These are phyloP conservation scores for Nebria brevicollis DNA, from an alignment of 2,888 invertebrate genomes.

Conservation along the genomic window DNA sequence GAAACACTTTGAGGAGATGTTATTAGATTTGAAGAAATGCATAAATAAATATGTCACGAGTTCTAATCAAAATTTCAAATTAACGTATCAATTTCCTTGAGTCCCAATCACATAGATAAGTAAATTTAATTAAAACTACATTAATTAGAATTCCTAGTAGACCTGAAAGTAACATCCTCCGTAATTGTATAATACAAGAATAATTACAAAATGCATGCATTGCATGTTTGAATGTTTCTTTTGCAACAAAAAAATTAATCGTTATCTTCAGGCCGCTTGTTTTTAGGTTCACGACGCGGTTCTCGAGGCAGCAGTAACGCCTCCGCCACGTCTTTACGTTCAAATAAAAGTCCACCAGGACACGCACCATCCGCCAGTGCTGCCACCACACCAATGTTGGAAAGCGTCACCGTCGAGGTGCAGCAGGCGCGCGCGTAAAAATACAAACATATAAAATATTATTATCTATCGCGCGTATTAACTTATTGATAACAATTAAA, in stretches of 20 bases:
- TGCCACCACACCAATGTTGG: conserved; percentile 65
- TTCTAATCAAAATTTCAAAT: too few relatives aligned
- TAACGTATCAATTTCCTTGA: background rate
- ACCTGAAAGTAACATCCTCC: background rate
- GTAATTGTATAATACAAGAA: conserved; percentile 52
- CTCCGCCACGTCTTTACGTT: conserved; percentile 77
- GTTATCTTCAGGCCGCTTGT: conserved; percentile 60
- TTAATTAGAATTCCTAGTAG: background rate
- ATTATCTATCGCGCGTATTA: background rate
- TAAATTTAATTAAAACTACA: background rate
- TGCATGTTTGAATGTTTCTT: conserved; percentile 53
- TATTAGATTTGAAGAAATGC: too few relatives aligned
- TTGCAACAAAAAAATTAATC: conserved; percentile 33
- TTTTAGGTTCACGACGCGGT: conserved; percentile 73
- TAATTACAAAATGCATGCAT: conserved; percentile 65
- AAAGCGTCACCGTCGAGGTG: conserved; percentile 81
- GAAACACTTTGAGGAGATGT: too few relatives aligned
- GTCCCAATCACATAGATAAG: background rate
- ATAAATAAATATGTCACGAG: too few relatives aligned
- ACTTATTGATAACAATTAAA: background rate
- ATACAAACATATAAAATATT: background rate
- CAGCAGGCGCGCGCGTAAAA: conserved; percentile 72
- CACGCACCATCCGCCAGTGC: conserved; percentile 56
- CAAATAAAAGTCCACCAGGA: conserved; percentile 69
- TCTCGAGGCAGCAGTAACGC: conserved; percentile 82